Evolutionary conservation across 2,888 invertebrate species (phyloP), one percentile per base, ranked within the genome.

Genomic region (Ormyrus labotus): DNA sequence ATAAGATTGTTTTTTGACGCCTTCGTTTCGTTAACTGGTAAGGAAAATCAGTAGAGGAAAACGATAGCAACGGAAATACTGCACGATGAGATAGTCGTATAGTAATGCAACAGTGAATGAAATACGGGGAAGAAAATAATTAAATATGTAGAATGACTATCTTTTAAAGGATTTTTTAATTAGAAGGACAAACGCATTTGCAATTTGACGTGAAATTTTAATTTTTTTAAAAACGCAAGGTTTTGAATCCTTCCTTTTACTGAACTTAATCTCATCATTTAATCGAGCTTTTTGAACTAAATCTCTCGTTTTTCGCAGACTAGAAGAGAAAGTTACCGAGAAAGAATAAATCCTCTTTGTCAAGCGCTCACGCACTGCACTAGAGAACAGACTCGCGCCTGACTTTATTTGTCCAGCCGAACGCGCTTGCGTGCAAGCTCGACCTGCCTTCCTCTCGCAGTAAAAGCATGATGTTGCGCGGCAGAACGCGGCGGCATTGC

Each of bases 11-110:
- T 65, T 76, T 76, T 76, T 67, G 76, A 60, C 73, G 75, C 65
- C 72, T 58, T 75, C 50, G 74, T 81, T 86, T 86, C 85, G 86
- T 86, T 86, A 83, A 85, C 80, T 85, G 85, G 85, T 85, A 87
- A 86, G 85, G 81, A 80, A 81, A 83, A 75, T 68, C 70, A 71
- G 74, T 74, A 78, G 72, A 72, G 76, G 51, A 58, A 60, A 60
- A 19, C 10, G 55, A 45, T 34, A 11, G 60, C 19, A 60, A 13
- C 19, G 48, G 50, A 55, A 48, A 45, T 60, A n/a, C 13, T 48
- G 60, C 57, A 51, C 11, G 51, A 73, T 73, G 80, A 79, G 80
- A 67, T 61, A 19, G 51, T 19, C 19, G 19, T 19, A 19, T 19
- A 19, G 19, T 19, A 19, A 19, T 19, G 19, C 19, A 19, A 19